phyloP scores from a whole-genome alignment of 2,113 vertebrate genomes.

The Melanerpes aurifrons region DNA sequence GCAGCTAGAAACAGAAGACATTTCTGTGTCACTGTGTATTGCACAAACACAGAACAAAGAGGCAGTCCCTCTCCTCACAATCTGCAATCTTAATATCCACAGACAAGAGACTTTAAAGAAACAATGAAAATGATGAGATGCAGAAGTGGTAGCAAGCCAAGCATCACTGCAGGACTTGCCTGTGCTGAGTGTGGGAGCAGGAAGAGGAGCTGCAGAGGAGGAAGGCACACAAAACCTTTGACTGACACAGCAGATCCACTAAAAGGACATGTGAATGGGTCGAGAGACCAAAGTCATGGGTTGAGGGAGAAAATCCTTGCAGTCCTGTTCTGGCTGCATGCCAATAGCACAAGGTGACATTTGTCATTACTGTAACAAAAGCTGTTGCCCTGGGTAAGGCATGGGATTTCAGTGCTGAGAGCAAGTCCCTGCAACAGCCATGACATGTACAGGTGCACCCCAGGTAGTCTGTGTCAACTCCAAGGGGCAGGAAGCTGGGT shows the following conservation, averaged over 20 bases:
- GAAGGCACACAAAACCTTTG: background rate
- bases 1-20: background rate
- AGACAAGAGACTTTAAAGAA: background rate
- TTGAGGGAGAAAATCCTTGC: background rate
- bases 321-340: background rate
- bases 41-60: background rate
- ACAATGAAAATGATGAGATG: background rate
- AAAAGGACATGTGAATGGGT: background rate
- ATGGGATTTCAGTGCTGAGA: background rate
- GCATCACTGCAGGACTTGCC: background rate
- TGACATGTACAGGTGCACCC: background rate
- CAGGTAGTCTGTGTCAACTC: background rate
- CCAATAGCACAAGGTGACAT: background rate
- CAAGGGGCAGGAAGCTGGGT: background rate
- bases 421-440: background rate
- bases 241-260: background rate
- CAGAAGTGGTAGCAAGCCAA: background rate
- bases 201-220: background rate
- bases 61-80: background rate
- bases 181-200: background rate
- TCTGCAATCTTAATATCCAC: background rate
- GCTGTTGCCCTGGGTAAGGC: background rate
- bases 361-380: background rate
- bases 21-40: background rate
- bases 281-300: background rate